These are phyloP conservation scores for Zapornia atra DNA, from an alignment of 2,113 vertebrate genomes.

Conservation along the genomic window DNA sequence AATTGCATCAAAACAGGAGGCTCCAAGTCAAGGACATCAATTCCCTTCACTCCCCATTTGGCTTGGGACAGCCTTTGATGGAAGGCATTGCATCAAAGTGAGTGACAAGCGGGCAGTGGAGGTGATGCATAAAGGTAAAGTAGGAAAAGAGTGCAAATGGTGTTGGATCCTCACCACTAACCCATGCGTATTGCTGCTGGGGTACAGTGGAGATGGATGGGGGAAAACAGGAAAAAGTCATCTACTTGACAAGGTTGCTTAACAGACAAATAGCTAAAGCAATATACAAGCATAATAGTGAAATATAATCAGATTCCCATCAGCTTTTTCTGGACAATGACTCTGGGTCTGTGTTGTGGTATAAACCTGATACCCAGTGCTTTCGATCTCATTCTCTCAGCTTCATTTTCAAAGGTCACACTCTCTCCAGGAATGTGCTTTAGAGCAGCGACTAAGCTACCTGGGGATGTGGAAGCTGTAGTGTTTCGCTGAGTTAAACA, in stretches of 20 bases:
- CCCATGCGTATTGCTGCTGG: neutral
- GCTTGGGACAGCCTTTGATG: neutral
- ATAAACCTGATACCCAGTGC: neutral
- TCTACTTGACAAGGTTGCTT: neutral
- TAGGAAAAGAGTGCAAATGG: neutral
- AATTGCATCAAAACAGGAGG: neutral
- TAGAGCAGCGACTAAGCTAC: neutral
- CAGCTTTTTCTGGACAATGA: neutral
- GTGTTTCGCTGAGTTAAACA: neutral
- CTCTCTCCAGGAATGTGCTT: neutral
- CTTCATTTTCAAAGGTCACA: slow-evolving; percentile 1
- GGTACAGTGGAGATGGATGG: neutral
- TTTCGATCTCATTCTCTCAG: neutral
- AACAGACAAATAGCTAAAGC: slow-evolving; percentile 16
- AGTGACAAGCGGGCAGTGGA: neutral
- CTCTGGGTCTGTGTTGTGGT: neutral
- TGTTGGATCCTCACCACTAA: neutral
- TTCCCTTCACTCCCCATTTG: neutral
- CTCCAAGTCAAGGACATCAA: neutral
- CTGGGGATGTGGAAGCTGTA: neutral
- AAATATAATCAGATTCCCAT: slow-evolving; percentile 7
- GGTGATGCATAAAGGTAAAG: neutral
- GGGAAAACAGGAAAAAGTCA: neutral
- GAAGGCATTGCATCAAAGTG: neutral
- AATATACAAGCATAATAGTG: neutral